Evolutionary conservation across 1,140 invertebrate genomes (phyloP).

Genomic region (Vanessa atalanta): DNA sequence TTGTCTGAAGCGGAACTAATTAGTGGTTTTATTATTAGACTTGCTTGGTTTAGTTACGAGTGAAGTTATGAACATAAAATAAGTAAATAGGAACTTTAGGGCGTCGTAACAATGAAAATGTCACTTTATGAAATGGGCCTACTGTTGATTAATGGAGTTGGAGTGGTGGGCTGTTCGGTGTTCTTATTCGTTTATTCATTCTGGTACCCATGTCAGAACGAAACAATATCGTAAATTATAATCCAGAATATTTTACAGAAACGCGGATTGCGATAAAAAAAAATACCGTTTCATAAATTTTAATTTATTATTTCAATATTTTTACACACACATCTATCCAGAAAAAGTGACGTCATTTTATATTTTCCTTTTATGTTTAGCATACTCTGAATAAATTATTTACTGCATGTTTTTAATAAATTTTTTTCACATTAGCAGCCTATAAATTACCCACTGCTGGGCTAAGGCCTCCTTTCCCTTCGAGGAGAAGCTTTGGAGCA

Average conservation of each 20-base stretch:
- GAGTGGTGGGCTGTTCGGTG: conserved; percentile 57
- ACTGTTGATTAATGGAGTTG: conserved; percentile 71
- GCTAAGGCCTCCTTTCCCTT: too few relatives aligned
- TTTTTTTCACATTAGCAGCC: too few relatives aligned
- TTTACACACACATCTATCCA: too few relatives aligned
- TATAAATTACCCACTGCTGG: too few relatives aligned
- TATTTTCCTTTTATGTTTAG: too few relatives aligned
- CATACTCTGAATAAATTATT: too few relatives aligned
- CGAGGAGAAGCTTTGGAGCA: too few relatives aligned
- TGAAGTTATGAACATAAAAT: conserved; percentile 63
- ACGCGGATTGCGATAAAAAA: background rate
- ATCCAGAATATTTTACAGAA: conserved; percentile 23
- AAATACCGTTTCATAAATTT: conserved; percentile 6
- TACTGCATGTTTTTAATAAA: too few relatives aligned
- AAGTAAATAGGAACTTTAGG: conserved; percentile 69
- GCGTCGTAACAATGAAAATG: conserved; percentile 73
- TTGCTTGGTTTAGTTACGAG: conserved; percentile 49
- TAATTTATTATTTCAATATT: background rate
- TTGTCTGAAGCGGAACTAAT: conserved; percentile 47
- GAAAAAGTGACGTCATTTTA: too few relatives aligned
- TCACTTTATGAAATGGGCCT: conserved; percentile 74
- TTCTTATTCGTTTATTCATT: conserved; percentile 68
- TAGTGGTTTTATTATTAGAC: conserved; percentile 57
- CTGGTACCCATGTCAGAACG: conserved; percentile 46
- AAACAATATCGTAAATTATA: conserved; percentile 52